Evolutionary conservation across 2,888 invertebrate genomes (phyloP).

Genomic region (Panzeria rudis): DNA sequence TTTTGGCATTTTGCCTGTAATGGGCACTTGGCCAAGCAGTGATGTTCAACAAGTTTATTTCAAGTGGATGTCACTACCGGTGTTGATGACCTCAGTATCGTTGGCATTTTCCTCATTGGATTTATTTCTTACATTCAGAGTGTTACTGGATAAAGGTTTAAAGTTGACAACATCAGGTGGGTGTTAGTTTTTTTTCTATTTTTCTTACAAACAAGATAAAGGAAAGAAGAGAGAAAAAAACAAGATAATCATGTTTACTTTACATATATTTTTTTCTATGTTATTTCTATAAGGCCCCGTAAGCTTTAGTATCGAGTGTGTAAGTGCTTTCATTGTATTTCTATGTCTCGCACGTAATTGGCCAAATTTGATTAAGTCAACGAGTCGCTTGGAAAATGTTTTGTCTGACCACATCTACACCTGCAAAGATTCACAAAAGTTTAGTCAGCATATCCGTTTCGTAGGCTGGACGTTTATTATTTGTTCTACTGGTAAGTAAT

Average conservation of each 20-base stretch:
- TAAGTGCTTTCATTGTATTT: slow-evolving; percentile 77
- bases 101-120: slow-evolving; percentile 76
- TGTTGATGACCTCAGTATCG: slow-evolving; percentile 74
- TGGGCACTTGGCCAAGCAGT: slow-evolving; percentile 82
- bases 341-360: slow-evolving; percentile 79
- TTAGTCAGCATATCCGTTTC: slow-evolving; percentile 76
- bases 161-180: slow-evolving; percentile 80
- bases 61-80: slow-evolving; percentile 77
- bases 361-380: slow-evolving; percentile 79
- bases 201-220: background rate
- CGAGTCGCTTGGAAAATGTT: slow-evolving; percentile 77
- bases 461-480: slow-evolving; percentile 77
- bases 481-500: slow-evolving; percentile 75
- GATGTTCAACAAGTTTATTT: slow-evolving; percentile 79
- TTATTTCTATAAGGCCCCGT: slow-evolving; percentile 76
- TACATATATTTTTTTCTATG: background rate
- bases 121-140: slow-evolving; percentile 75
- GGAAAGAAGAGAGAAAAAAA: background rate
- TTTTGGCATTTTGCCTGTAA: slow-evolving; percentile 85
- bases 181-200: background rate
- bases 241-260: background rate
- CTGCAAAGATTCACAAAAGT: slow-evolving; percentile 73
- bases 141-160: slow-evolving; percentile 77
- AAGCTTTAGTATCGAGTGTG: slow-evolving; percentile 79
- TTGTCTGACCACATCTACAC: slow-evolving; percentile 79